Evolutionary conservation across 23 tunicate species (phyloP), one percentile per base, ranked within the genome.

Genomic region (Oikopleura albicans): DNA sequence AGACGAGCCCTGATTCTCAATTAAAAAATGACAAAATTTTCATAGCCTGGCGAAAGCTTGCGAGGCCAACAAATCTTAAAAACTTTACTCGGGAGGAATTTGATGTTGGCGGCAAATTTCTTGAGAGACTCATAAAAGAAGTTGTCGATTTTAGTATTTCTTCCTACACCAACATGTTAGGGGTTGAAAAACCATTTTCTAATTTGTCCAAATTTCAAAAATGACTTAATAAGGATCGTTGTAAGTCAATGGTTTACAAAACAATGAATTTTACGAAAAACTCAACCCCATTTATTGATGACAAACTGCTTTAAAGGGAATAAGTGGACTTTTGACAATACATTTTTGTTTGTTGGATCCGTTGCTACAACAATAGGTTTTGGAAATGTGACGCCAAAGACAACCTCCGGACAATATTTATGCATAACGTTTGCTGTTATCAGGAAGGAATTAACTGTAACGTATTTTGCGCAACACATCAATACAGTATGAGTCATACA

Each of bases 361-460:
- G 79, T 71, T 4, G 79, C 79, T 22, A 71, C 79, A 16, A 71
- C 79, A 4, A 71, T 71, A 12, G 79, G 79, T 2, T 71, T 16
- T 29, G 79, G 79, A 71, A 71, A 71, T 71, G 79, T 71, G 37
- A 71, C 79, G 28, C 79, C 79, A 37, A 71, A 71, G 31, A 71
- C 79, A 8, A 22, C 12, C 12, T 49, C 63, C 16, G 63, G 63
- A 8, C 63, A 49, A n/a, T n/a, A n/a, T n/a, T n/a, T n/a, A n/a
- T n/a, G n/a, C n/a, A n/a, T n/a, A n/a, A n/a, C n/a, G n/a, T n/a
- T n/a, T n/a, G n/a, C n/a, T n/a, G n/a, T n/a, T n/a, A n/a, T n/a
- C n/a, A n/a, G n/a, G n/a, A n/a, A n/a, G n/a, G n/a, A n/a, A n/a
- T n/a, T n/a, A n/a, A n/a, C n/a, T n/a, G n/a, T n/a, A n/a, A n/a